Conservation (phyloP, 1,140 invertebrate species). For the Eupeodes corollae region DNA sequence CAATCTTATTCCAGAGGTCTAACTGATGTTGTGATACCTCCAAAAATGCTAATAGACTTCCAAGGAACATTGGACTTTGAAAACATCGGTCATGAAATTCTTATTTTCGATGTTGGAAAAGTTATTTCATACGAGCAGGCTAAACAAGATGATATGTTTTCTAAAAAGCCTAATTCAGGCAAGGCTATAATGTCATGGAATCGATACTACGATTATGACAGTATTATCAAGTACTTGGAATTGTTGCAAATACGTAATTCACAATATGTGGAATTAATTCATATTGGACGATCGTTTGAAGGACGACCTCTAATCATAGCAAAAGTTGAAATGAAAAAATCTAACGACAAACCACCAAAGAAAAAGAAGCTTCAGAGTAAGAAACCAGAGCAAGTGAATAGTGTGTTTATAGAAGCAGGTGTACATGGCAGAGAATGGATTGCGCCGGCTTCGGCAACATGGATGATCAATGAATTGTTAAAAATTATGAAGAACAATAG, state of each 20-base stretch:
- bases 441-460: constrained; percentile 64
- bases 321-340: constrained; percentile 27
- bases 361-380: constrained; percentile 26
- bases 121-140: constrained; percentile 46
- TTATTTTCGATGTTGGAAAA: constrained; percentile 63
- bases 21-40: constrained; percentile 59
- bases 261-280: constrained; percentile 49
- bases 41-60: constrained; percentile 48
- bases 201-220: constrained; percentile 53
- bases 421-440: constrained; percentile 82
- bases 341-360: constrained; percentile 7
- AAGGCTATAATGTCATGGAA: constrained; percentile 51
- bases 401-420: constrained; percentile 54
- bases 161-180: constrained; percentile 6
- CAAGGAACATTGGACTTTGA: constrained; percentile 51
- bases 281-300: constrained; percentile 60
- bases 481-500: constrained; percentile 47
- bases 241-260: constrained; percentile 54
- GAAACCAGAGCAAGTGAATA: constrained; percentile 37
- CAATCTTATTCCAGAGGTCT: constrained; percentile 41
- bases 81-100: constrained; percentile 51
- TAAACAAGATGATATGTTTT: constrained; percentile 22
- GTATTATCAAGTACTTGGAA: constrained; percentile 54
- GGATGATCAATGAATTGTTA: constrained; percentile 62
- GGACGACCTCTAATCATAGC: constrained; percentile 50